A percentile compares a stretch with the other conserved stretches of the same genome.
These are phyloP conservation scores for Tinamus guttatus DNA, from an alignment of 2,113 vertebrate species.

Conservation along the genomic window DNA sequence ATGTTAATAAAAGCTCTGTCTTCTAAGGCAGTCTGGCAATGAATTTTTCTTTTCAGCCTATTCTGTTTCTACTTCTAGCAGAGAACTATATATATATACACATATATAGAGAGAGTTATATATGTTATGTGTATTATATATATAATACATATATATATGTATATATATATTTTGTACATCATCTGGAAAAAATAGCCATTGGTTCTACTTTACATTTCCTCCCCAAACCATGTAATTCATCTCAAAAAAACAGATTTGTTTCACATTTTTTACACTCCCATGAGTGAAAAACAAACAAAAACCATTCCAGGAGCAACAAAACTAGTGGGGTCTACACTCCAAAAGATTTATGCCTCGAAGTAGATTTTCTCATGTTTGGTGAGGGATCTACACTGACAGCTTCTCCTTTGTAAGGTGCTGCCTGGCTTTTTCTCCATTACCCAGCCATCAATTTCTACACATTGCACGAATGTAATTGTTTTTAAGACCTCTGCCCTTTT, in stretches of 20 bases:
- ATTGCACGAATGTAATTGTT: neutral
- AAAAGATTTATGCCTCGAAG: neutral
- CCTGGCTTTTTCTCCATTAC: neutral
- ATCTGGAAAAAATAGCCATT: neutral
- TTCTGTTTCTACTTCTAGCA: neutral
- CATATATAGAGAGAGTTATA: too few species aligned
- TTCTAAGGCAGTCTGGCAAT: neutral
- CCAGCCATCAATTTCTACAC: neutral
- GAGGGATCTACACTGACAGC: neutral
- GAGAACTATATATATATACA: neutral
- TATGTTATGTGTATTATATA: too few species aligned
- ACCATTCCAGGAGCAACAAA: neutral
- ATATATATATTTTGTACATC: neutral
- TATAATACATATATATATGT: too few species aligned
- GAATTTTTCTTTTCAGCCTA: neutral
- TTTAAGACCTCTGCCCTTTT: neutral
- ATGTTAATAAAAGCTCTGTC: neutral
- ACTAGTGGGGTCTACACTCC: neutral
- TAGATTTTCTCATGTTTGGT: neutral
- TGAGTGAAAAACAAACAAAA: constrained; percentile 16
- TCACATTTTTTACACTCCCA: neutral
- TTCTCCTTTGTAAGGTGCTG: neutral
- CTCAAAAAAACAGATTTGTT: neutral
- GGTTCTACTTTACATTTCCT: neutral
- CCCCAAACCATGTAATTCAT: neutral